A percentile compares a stretch with the other conserved stretches of the same genome.
phyloP scores from a whole-genome alignment of 2,797 vertebrate species.

The Acanthiza pusilla region DNA sequence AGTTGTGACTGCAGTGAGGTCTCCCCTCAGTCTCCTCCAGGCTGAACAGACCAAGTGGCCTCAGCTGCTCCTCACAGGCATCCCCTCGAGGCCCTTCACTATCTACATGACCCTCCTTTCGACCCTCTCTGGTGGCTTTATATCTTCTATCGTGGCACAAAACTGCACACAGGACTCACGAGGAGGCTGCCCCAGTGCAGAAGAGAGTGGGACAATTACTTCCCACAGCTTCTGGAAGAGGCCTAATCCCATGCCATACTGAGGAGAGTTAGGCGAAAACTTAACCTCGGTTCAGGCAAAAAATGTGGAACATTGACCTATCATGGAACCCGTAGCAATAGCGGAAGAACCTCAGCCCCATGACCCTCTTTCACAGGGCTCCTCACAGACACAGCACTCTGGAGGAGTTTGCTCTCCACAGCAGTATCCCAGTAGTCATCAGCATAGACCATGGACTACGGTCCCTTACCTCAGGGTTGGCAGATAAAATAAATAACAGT shows the following conservation, averaged over 20 bases:
- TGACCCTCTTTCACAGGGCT: not conserved
- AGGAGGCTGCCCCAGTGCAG: not conserved
- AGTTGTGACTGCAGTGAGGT: accelerated
- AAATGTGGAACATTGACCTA: not conserved
- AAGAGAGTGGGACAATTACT: not conserved
- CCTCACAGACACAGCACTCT: accelerated
- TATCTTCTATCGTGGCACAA: not conserved
- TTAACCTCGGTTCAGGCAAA: not conserved
- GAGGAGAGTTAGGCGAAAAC: not conserved
- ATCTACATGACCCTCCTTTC: accelerated
- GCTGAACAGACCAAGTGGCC: not conserved
- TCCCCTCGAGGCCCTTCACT: not conserved
- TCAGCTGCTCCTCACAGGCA: accelerated
- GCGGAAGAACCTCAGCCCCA: not conserved
- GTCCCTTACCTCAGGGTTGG: not conserved
- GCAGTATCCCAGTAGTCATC: not conserved
- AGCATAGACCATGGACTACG: accelerated
- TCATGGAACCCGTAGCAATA: not conserved
- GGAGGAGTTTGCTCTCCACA: not conserved
- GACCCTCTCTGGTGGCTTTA: not conserved
- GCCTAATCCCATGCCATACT: not conserved
- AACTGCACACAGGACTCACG: not conserved
- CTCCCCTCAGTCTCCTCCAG: not conserved
- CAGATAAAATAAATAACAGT: not conserved
- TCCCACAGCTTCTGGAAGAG: no score